Base-by-base conservation (phyloP, 2,797 vertebrate species). In the Smutsia gigantea region DNA sequence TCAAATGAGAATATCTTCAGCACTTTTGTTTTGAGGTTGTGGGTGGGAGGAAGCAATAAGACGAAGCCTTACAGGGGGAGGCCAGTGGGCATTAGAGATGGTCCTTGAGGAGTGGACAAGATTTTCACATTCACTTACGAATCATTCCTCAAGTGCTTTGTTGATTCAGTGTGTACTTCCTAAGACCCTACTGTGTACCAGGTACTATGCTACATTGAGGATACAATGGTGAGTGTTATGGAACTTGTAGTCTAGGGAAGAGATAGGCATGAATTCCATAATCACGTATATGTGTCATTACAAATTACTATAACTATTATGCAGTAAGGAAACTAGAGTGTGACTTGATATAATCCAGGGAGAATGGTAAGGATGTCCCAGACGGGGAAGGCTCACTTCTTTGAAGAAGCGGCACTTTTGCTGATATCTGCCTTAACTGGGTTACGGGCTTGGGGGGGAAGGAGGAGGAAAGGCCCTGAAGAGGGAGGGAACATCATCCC, bases 401-500 rank as follows among this genome's bases (percentile, higher is more conserved):
- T 66, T 23, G 5, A 79, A 34, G 37, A 53, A 71, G 10, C 34
- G 42, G 63, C 23, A 31, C 0, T 0, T 19, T 12, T 7, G 21
- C 23, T 34, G 57, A n/a, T 55, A 31, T n/a, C 39, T 55, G 17
- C n/a, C 61, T 27, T 42, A 71, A 71, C 31, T 83, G 17, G 39
- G n/a, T 57, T 75, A 29, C 71, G 37, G 0, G 23, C 31, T 21
- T 0, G 4, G n/a, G 19, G 42, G 63, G 1, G 1, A 21, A 31
- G 17, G 14, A 63, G 9, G 18, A 57, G 15, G 92, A 66, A 64
- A 53, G 42, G 11, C 37, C 25, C 31, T n/a, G 7, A 51, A 61
- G 25, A 78, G 4, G 5, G 1, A 92, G 7, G 15, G 18, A 69
- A 1, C 0, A 3, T 18, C 4, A 2, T 21, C 4, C 5, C 15